Evolutionary conservation across 2,888 invertebrate species (phyloP).

Genomic region (Odontomyia ornata): DNA sequence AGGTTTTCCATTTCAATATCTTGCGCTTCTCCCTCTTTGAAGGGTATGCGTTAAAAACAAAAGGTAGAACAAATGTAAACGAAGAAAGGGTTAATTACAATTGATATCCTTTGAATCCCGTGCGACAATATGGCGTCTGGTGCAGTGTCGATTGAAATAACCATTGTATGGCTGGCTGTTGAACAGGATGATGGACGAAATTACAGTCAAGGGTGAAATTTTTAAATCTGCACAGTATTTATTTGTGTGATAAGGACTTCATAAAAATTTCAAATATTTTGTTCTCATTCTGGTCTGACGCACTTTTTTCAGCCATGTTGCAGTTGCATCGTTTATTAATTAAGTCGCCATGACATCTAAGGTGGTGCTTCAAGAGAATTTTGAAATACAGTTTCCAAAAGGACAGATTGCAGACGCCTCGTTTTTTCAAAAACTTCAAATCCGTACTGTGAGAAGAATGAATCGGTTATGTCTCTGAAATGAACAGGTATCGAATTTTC

Average conservation of each 20-base stretch:
- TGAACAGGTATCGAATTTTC: conserved; percentile 6
- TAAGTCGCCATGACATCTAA: no score
- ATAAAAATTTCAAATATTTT: neutral
- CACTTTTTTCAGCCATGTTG: no score
- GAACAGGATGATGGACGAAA: neutral
- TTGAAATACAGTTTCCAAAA: no score
- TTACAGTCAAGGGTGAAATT: conserved; percentile 6
- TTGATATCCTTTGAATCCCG: conserved; percentile 26
- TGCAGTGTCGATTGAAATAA: conserved; percentile 17
- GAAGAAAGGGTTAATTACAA: conserved; percentile 36
- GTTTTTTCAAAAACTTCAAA: conserved; percentile 8
- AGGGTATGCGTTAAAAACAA: conserved; percentile 1
- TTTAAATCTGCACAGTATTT: neutral
- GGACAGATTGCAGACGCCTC: no score
- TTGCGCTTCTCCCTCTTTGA: neutral
- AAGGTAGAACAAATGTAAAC: neutral
- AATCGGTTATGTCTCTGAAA: conserved; percentile 9
- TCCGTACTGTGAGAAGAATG: neutral
- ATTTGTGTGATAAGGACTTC: neutral
- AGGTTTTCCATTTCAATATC: neutral
- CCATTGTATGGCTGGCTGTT: conserved; percentile 8
- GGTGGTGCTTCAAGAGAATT: no score
- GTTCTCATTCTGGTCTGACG: no score
- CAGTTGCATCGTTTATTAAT: no score
- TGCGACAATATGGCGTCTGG: conserved; percentile 37